These are phyloP conservation scores for Drosophila chauvacae DNA, from an alignment of 1,140 invertebrate species.

Conservation along the genomic window DNA sequence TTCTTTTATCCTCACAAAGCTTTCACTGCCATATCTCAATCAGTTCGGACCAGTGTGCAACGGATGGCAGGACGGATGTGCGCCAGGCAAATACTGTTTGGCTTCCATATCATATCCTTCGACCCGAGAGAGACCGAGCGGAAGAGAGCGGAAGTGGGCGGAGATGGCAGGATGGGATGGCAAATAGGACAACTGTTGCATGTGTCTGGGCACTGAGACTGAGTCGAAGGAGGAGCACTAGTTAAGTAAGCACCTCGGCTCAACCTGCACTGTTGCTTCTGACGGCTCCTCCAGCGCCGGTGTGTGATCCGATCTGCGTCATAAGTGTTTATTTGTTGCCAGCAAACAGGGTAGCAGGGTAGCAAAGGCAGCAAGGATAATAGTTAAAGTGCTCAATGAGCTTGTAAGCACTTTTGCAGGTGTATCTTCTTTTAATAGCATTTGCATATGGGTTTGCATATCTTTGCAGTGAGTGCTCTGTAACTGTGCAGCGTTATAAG, in stretches of 20 bases:
- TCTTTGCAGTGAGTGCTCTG: constrained; percentile 9
- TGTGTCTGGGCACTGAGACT: constrained; percentile 27
- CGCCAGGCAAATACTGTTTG: constrained; percentile 74
- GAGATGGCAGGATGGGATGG: constrained; percentile 33
- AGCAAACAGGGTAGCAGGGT: constrained; percentile 43
- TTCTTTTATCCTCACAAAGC: not conserved
- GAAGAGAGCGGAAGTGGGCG: constrained; percentile 52
- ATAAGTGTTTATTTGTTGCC: constrained; percentile 77
- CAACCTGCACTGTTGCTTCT: constrained; percentile 23
- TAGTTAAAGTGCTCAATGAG: constrained; percentile 72
- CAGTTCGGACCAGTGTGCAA: constrained; percentile 34
- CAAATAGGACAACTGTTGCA: constrained; percentile 71
- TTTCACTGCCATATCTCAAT: not conserved
- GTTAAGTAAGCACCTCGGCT: constrained; percentile 62
- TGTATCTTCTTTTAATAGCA: constrained; percentile 40
- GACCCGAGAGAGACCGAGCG: constrained; percentile 10
- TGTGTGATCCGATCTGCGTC: constrained; percentile 68
- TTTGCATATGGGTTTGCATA: constrained; percentile 66
- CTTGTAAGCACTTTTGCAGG: constrained; percentile 59
- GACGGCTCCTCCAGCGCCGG: constrained; percentile 21
- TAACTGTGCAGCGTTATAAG: no score
- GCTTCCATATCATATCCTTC: constrained; percentile 78
- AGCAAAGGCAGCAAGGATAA: not conserved
- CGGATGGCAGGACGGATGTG: constrained; percentile 66
- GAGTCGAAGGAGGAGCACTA: constrained; percentile 24